Conservation (phyloP, 2,113 vertebrate species). For the Camelus bactrianus region DNA sequence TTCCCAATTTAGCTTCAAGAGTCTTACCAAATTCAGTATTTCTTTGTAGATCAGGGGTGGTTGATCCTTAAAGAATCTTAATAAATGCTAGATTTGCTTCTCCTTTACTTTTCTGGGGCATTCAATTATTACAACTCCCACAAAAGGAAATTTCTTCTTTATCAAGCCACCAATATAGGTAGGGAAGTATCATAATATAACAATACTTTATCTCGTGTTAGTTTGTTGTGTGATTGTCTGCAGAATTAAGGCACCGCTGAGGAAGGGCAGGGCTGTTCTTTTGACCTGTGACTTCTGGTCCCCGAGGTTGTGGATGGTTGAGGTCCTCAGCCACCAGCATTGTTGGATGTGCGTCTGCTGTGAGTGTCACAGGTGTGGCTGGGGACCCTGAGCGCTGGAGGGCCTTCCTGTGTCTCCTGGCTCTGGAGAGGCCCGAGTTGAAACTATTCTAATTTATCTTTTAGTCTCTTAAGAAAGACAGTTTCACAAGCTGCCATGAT, state of each 20-base stretch:
- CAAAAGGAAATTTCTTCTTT: not conserved
- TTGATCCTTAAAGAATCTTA: not conserved
- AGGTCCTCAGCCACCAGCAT: not conserved
- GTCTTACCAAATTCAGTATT: not conserved
- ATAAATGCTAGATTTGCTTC: not conserved
- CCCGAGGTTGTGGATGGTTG: not conserved
- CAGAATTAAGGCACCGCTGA: not conserved
- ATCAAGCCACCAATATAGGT: not conserved
- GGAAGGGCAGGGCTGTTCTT: not conserved
- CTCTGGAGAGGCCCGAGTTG: not conserved
- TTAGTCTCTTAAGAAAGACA: not conserved
- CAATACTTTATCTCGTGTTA: not conserved
- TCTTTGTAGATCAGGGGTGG: not conserved
- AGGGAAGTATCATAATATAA: not conserved
- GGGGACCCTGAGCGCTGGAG: not conserved
- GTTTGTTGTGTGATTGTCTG: not conserved
- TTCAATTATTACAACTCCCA: not conserved
- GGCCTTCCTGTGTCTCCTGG: not conserved
- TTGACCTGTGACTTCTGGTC: not conserved
- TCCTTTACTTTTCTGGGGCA: constrained; percentile 28
- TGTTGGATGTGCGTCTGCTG: not conserved
- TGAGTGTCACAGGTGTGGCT: not conserved
- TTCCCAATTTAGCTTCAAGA: not conserved
- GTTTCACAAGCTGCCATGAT: not conserved
- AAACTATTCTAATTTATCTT: not conserved